A percentile compares a stretch with the other conserved stretches of the same genome.
Conservation (phyloP, 2,888 invertebrate species). For the Drosophila vallismaia region DNA sequence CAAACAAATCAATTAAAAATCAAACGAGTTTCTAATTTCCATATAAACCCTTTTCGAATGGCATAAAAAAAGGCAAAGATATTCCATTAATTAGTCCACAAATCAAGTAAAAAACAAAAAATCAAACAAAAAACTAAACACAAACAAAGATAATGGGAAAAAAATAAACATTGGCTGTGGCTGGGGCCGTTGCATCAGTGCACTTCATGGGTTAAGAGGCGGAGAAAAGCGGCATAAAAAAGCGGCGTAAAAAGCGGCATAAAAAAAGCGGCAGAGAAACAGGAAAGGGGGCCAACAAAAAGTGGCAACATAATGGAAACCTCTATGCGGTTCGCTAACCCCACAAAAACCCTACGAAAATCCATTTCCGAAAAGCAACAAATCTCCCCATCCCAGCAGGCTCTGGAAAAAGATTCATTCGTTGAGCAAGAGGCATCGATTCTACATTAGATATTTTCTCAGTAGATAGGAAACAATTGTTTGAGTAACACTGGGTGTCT, state of each 20-base stretch:
- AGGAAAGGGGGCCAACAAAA: not conserved
- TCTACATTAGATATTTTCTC: not conserved
- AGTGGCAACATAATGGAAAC: not conserved
- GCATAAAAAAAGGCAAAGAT: not conserved
- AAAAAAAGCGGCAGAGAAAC: not conserved
- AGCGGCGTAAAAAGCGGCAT: too few species aligned
- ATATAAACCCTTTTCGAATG: not conserved
- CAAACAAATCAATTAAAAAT: not conserved
- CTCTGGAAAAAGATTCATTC: not conserved
- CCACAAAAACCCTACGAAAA: not conserved
- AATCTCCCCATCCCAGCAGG: not conserved
- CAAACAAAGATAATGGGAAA: slow-evolving; percentile 9
- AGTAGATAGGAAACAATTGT: not conserved
- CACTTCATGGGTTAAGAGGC: slow-evolving; percentile 24
- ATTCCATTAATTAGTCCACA: not conserved
- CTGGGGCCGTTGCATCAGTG: slow-evolving; percentile 66
- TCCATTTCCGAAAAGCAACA: not conserved
- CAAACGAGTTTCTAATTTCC: not conserved
- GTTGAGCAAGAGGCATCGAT: not conserved
- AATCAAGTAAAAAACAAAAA: slow-evolving; percentile 12
- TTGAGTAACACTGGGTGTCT: too few species aligned
- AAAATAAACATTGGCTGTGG: slow-evolving; percentile 58
- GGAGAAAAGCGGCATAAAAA: not conserved
- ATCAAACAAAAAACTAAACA: slow-evolving; percentile 28
- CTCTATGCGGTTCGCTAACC: slow-evolving; percentile 1